phyloP scores from a whole-genome alignment of 2,797 vertebrate species.

The Triplophysa yarkandensis region DNA sequence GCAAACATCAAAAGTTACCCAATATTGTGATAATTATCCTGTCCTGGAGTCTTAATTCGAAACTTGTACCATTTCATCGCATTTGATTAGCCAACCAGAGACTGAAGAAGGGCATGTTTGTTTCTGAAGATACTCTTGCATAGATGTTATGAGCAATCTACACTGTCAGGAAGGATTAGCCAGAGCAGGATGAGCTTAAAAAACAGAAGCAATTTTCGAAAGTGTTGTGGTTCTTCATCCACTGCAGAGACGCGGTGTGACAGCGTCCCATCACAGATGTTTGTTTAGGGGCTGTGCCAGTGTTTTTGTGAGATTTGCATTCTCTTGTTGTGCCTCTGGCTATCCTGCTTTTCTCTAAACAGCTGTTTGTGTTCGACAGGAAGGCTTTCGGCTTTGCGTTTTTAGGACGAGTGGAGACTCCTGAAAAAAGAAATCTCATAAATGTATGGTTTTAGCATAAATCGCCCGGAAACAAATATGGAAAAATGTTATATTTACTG shows the following conservation, averaged over 20 bases:
- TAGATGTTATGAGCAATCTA: constrained; percentile 29
- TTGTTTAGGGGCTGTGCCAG: constrained; percentile 40
- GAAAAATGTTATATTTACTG: not conserved
- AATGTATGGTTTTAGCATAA: constrained; percentile 30
- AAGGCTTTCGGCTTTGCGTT: constrained; percentile 15
- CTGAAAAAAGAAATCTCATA: constrained; percentile 10
- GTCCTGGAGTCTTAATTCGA: constrained; percentile 40
- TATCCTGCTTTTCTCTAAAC: constrained; percentile 47
- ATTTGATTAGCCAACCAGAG: constrained; percentile 30
- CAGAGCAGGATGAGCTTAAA: constrained; percentile 13
- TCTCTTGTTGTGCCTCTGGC: constrained; percentile 47
- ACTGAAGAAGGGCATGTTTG: constrained; percentile 42
- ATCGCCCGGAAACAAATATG: constrained; percentile 10
- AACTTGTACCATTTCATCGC: constrained; percentile 33
- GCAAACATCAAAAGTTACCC: constrained; percentile 43
- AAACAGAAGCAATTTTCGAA: constrained; percentile 25
- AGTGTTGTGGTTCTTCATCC: constrained; percentile 19
- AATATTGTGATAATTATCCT: constrained; percentile 48
- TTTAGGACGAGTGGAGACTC: constrained; percentile 14
- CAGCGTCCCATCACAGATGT: constrained; percentile 44
- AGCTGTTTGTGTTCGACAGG: constrained; percentile 47
- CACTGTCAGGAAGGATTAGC: constrained; percentile 31
- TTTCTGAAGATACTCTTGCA: constrained; percentile 24
- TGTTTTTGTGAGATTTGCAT: constrained; percentile 47
- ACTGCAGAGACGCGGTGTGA: constrained; percentile 21